phyloP scores from a whole-genome alignment of 2,113 vertebrate genomes.

The Cairina moschata region DNA sequence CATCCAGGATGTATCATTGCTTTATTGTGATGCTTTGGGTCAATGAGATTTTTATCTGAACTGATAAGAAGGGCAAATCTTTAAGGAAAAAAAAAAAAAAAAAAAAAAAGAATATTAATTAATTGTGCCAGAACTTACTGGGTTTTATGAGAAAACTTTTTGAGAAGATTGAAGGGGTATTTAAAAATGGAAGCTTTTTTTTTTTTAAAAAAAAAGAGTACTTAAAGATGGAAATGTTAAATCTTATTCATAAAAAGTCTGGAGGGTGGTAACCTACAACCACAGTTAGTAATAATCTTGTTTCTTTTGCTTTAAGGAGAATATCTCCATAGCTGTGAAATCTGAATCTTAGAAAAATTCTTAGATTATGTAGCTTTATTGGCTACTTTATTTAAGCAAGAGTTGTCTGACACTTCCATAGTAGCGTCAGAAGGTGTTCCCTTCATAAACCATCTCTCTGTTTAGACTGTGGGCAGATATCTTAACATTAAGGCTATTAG shows the following conservation, averaged over 20 bases:
- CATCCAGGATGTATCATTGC: neutral
- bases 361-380: neutral
- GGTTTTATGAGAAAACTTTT: too few species aligned
- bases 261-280: too few species aligned
- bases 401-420: neutral
- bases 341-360: neutral
- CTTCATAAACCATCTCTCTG: neutral
- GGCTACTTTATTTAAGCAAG: conserved; percentile 7
- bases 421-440: neutral
- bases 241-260: too few species aligned
- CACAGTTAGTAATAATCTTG: too few species aligned
- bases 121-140: too few species aligned
- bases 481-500: neutral
- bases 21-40: neutral
- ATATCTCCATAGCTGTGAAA: neutral
- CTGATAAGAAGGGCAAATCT: neutral
- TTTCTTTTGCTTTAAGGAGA: conserved; percentile 7
- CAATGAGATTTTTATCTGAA: neutral
- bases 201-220: too few species aligned
- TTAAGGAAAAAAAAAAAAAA: neutral
- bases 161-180: too few species aligned
- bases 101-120: too few species aligned
- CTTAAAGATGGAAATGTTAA: too few species aligned
- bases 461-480: neutral
- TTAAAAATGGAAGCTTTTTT: too few species aligned